phyloP scores from a whole-genome alignment of 2,113 vertebrate species.

The Microcebus lehilahytsara region DNA sequence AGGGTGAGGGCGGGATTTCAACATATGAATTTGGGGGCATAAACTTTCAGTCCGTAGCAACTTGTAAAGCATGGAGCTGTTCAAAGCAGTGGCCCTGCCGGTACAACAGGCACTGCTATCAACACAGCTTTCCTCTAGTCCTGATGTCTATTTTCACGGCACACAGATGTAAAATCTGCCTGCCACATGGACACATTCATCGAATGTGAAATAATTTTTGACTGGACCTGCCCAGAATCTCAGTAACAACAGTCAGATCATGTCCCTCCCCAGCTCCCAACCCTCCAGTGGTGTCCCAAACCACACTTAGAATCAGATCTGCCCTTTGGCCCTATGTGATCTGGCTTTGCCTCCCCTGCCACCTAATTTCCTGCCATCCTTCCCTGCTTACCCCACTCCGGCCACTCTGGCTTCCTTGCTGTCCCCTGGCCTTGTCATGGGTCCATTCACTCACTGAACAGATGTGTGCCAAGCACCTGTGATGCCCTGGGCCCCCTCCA shows the following conservation, averaged over 20 bases:
- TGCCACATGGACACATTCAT: neutral
- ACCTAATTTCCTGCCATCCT: neutral
- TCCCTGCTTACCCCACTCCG: neutral
- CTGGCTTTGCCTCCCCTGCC: neutral
- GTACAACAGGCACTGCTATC: too few relatives aligned
- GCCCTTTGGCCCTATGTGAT: neutral
- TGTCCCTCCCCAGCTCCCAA: neutral
- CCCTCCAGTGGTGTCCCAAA: neutral
- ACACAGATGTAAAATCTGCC: neutral
- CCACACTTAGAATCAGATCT: neutral
- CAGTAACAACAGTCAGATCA: neutral
- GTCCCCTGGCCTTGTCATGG: neutral
- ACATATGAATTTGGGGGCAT: neutral
- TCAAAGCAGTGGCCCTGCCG: neutral
- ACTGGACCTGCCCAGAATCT: neutral
- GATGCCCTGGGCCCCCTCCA: neutral
- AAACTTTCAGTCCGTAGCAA: neutral
- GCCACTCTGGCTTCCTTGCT: neutral
- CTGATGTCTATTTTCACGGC: neutral
- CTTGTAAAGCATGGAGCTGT: neutral
- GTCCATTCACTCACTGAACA: neutral
- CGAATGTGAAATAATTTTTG: neutral
- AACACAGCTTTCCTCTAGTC: neutral
- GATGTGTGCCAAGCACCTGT: neutral
- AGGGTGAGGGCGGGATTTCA: neutral